Percentiles rank a stretch among this genome's conserved stretches.
phyloP scores from a whole-genome alignment of 2,888 invertebrate genomes.

The Halocaridina rubra region DNA sequence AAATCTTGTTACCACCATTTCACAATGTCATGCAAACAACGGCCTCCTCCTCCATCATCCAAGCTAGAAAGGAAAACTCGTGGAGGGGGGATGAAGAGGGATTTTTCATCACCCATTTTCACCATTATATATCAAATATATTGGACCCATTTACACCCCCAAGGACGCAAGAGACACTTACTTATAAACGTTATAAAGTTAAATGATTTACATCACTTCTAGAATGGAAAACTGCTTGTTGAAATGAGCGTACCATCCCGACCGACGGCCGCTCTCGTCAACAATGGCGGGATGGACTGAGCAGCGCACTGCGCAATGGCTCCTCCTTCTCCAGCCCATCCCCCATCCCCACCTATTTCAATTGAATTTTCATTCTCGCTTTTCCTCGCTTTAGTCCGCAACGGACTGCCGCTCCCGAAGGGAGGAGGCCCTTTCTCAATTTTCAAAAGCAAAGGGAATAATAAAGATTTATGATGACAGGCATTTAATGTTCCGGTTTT shows the following conservation, averaged over 20 bases:
- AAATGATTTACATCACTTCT: background rate
- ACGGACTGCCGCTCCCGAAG: no score
- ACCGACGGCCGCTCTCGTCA: slow-evolving; percentile 7
- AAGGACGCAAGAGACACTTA: background rate
- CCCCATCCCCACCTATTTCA: background rate
- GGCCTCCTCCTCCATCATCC: background rate
- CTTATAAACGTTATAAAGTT: background rate
- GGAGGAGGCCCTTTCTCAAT: no score
- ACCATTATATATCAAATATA: background rate
- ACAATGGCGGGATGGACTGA: slow-evolving; percentile 45
- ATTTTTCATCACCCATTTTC: background rate
- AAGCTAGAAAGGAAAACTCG: no score
- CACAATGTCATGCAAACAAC: background rate
- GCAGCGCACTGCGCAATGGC: background rate
- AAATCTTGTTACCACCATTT: no score
- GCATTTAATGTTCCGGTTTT: no score
- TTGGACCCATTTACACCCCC: background rate
- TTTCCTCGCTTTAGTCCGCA: background rate
- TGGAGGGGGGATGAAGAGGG: no score
- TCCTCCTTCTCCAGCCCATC: background rate
- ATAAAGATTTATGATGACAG: no score
- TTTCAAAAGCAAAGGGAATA: no score
- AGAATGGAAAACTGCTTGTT: background rate
- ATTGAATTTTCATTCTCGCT: background rate
- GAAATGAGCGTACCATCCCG: slow-evolving; percentile 15